Percentiles rank a stretch among this genome's conserved stretches.
Conservation (phyloP, 2,797 vertebrate genomes). For the Iguana delicatissima region DNA sequence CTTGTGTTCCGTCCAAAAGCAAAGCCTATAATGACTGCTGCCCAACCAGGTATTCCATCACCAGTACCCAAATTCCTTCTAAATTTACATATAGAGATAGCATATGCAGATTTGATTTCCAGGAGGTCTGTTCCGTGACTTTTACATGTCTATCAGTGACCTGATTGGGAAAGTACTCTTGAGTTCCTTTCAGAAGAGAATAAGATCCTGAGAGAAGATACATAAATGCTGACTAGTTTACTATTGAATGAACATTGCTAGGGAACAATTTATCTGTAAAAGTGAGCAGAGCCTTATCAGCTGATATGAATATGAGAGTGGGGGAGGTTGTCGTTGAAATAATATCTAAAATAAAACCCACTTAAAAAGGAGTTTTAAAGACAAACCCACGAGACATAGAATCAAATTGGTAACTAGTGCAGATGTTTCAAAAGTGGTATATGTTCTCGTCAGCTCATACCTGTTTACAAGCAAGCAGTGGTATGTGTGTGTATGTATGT, state of each 20-base stretch:
- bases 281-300: neutral
- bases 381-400: neutral
- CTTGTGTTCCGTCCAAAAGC: neutral
- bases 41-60: neutral
- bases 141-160: neutral
- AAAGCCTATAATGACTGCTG: neutral
- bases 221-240: neutral
- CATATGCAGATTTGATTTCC: neutral
- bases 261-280: neutral
- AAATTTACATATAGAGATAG: neutral
- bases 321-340: neutral
- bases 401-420: neutral
- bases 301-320: neutral
- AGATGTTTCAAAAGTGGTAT: neutral
- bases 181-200: neutral
- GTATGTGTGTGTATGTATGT: no score
- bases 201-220: neutral
- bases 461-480: neutral
- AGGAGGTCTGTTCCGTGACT: neutral
- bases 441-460: neutral
- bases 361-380: neutral
- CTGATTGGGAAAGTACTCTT: neutral
- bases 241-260: neutral
- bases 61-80: neutral
- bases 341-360: neutral